Base-by-base conservation (phyloP, 2,888 invertebrate genomes). In the Diachrysia chrysitis region DNA sequence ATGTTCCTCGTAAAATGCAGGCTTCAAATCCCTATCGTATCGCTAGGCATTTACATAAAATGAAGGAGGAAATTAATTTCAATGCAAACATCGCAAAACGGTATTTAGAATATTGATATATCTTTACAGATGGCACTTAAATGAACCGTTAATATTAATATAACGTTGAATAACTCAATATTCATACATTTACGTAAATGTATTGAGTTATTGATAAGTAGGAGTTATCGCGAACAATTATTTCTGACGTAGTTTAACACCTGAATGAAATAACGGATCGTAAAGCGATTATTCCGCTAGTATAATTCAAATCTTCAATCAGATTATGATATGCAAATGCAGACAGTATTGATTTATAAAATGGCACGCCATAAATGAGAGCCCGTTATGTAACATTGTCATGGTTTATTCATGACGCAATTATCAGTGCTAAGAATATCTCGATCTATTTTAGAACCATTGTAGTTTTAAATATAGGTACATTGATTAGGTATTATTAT, bases 331-430 rank as follows among this genome's bases (percentile, higher is more conserved):
- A 78, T 79, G 79, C 73, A 78, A 83, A 84, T 80, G 75, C 70
- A 54, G 32, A 68, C 61, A 65, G 66, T 78, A 73, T 83, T 81
- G 78, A 83, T 84, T 81, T 79, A 85, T 78, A 82, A 83, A 85
- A 82, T 80, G 69, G 75, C 78, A 77, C 62, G 37, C 69, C 58
- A 64, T 69, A 76, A 76, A 67, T 59, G 68, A 75, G 67, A 67
- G 72, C 76, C 79, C 73, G 83, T 84, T 85, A 82, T 72, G 76
- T 79, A 57, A 57, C 61, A 63, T 19, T 76, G 66, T 73, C 56
- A 71, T 70, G 73, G 67, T 71, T 79, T 76, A 82, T 81, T 81
- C 73, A 81, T 71, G 25, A 70, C 63, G 56, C 37, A 60, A 73
- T n/a, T n/a, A 64, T 71, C 60, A 69, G 58, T 62, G 25, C 67